phyloP scores from a whole-genome alignment of 2,113 vertebrate species.

The Tiliqua scincoides region DNA sequence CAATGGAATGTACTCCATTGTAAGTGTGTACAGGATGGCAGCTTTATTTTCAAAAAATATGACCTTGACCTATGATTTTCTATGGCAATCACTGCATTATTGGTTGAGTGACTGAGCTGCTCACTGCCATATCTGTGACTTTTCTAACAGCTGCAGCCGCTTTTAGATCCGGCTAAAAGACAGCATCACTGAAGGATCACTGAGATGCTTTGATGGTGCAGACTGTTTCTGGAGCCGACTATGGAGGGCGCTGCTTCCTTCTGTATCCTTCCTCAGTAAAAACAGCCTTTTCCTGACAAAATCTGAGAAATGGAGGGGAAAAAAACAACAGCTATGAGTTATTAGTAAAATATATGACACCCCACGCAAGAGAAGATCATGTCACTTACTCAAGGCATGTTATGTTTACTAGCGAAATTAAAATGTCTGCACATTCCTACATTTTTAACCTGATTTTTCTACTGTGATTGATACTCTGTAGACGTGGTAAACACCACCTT shows the following conservation, averaged over 20 bases:
- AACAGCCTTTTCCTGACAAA: neutral
- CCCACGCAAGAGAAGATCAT: neutral
- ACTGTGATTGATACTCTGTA: neutral
- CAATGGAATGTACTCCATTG: too few relatives aligned
- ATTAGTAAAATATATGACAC: neutral
- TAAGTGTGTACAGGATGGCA: too few relatives aligned
- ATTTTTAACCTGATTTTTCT: neutral
- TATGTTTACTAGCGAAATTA: neutral
- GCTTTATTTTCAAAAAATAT: neutral
- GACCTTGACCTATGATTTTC: neutral
- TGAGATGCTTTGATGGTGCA: neutral
- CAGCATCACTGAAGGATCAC: neutral
- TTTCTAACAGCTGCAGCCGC: neutral
- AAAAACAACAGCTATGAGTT: neutral
- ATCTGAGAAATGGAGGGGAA: neutral
- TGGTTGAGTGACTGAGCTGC: neutral
- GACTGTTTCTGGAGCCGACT: neutral
- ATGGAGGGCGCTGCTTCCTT: neutral
- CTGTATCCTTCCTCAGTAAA: neutral
- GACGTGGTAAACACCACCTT: neutral
- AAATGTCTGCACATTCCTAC: neutral
- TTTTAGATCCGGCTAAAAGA: neutral
- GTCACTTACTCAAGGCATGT: too few relatives aligned
- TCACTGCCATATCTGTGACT: neutral
- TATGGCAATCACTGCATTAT: rapidly evolving